Evolutionary conservation across 2,888 invertebrate genomes (phyloP), one percentile per base, ranked within the genome.

Genomic region (Rhagophthalmus giganteus): DNA sequence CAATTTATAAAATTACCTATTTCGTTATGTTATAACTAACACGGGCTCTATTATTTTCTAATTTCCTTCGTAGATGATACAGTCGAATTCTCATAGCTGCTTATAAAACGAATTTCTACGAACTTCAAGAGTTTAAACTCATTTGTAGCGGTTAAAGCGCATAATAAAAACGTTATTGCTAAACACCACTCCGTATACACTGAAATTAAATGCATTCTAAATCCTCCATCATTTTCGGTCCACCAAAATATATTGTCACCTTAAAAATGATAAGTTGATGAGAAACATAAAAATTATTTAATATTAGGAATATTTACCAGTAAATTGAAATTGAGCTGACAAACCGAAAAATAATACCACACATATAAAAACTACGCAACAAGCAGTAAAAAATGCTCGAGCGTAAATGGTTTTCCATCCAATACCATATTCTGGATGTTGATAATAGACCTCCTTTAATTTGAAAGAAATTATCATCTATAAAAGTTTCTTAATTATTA

Each of bases 161-260:
- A 51, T 15, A 26, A 4, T 1, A 34, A 7, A 8, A 51, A 31
- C 4, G 15, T 11, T 0, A 38, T 3, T 2, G 16, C 14, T 30
- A 51, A 38, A 9, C 28, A 7, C 51, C 51, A 51, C 35, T 51
- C 51, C 1, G 45, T 8, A 10, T 45, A 30, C 5, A 35, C 39
- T 9, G 51, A 31, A 14, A 12, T 31, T 9, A 51, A 5, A 11
- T 33, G 38, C 2, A 34, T n/a, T 13, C 15, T 2, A 45, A 28
- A 51, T 8, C 31, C 51, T 9, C 34, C 40, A 13, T 39, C 39
- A 4, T 33, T 25, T 45, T 38, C 34, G 12, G 13, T 45, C 51
- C 51, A 51, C 27, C 38, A 50, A 6, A 15, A 13, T 12, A 47
- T 34, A 10, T n/a, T 28, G n/a, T 32, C 13, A 12, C 47, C 47